These are phyloP conservation scores for Noctua janthina DNA, from an alignment of 2,888 invertebrate genomes.

Conservation along the genomic window DNA sequence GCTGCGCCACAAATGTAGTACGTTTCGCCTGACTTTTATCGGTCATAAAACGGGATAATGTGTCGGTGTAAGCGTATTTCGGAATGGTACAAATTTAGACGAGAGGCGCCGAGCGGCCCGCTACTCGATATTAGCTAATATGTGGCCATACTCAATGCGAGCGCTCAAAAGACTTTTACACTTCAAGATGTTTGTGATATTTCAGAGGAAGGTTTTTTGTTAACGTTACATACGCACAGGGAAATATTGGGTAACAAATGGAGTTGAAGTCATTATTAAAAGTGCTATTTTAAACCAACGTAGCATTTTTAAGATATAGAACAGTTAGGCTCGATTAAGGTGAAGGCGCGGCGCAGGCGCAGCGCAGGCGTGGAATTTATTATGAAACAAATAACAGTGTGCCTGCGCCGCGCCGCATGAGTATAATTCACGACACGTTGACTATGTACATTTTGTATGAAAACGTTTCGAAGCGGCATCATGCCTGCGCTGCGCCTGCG, in stretches of 20 bases:
- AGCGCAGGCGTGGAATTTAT: no score
- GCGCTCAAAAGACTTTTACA: slow-evolving; percentile 71
- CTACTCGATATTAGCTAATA: slow-evolving; percentile 82
- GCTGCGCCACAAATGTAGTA: slow-evolving; percentile 88
- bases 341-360: no score
- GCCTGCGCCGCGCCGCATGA: no score
- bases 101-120: slow-evolving; percentile 79
- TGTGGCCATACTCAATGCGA: slow-evolving; percentile 76
- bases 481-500: no score
- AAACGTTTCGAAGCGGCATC: no score
- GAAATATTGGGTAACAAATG: background rate
- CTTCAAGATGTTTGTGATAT: slow-evolving; percentile 41
- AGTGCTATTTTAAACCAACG: background rate
- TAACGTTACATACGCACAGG: background rate
- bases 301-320: background rate
- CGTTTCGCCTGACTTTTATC: slow-evolving; percentile 88
- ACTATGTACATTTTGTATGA: no score
- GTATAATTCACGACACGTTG: no score
- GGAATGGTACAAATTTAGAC: slow-evolving; percentile 89
- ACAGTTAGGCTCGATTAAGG: background rate
- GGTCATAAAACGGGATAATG: slow-evolving; percentile 90
- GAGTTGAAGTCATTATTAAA: background rate
- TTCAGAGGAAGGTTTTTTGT: background rate
- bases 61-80: slow-evolving; percentile 88
- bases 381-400: no score